phyloP scores from a whole-genome alignment of 2,888 invertebrate species.

The Vesta saturnalis region DNA sequence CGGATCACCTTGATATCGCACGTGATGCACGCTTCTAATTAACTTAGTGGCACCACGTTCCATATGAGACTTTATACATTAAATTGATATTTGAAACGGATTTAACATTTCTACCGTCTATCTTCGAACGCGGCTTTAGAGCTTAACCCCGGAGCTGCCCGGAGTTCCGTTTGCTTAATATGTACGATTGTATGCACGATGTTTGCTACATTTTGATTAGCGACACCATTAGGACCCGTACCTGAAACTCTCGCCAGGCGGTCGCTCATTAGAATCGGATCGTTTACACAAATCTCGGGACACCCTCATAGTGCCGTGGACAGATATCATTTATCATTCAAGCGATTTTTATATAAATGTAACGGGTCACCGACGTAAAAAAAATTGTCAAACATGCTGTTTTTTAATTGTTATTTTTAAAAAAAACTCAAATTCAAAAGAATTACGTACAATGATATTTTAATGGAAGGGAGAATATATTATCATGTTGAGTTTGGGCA shows the following conservation, averaged over 20 bases:
- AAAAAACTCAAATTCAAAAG: neutral
- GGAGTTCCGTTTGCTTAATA: conserved; percentile 36
- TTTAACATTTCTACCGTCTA: conserved; percentile 39
- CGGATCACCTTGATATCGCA: conserved; percentile 49
- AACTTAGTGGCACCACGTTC: conserved; percentile 53
- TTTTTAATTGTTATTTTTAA: neutral
- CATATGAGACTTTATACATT: conserved; percentile 51
- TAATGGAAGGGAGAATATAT: conserved; percentile 36
- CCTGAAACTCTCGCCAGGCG: conserved; percentile 40
- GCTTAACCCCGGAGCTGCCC: conserved; percentile 34
- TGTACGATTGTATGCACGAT: conserved; percentile 40
- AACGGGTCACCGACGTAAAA: conserved; percentile 37
- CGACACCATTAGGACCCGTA: conserved; percentile 48
- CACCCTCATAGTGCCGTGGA: conserved; percentile 53
- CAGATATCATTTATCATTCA: conserved; percentile 56
- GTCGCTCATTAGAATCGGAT: conserved; percentile 42
- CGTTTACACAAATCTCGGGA: conserved; percentile 53
- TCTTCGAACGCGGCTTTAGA: conserved; percentile 31
- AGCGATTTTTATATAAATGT: conserved; percentile 32
- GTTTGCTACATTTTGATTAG: conserved; percentile 47
- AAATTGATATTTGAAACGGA: conserved; percentile 54
- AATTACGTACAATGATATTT: conserved; percentile 11
- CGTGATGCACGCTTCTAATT: conserved; percentile 53
- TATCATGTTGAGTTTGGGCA: conserved; percentile 51
- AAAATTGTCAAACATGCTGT: neutral